Conservation (phyloP, 2,113 vertebrate genomes). For the Marcusenius ussheri region DNA sequence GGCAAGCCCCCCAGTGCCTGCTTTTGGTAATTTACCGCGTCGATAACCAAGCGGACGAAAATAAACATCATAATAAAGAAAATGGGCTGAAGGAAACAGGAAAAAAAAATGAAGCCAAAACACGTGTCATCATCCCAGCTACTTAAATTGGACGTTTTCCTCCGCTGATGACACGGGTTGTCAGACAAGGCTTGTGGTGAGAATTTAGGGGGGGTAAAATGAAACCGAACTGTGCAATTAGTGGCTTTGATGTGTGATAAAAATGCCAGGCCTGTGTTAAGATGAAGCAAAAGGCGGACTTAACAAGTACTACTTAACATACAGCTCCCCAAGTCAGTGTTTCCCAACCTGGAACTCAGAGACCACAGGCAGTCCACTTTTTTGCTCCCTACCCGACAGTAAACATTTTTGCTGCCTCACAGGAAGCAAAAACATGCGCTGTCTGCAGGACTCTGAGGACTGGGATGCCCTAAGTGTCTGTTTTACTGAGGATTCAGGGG, state of each 20-base stretch:
- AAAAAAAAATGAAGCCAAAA: background rate
- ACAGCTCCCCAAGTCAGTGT: background rate
- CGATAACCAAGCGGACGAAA: background rate
- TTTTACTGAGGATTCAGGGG: background rate
- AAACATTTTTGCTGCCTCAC: background rate
- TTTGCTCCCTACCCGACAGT: background rate
- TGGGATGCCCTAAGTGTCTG: background rate
- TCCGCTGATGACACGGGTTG: background rate
- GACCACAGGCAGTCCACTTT: background rate
- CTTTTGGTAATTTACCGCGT: constrained; percentile 1
- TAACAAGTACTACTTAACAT: background rate
- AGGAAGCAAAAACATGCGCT: background rate
- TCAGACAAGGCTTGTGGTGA: background rate
- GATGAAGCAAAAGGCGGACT: background rate
- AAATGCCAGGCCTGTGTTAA: constrained; percentile 21
- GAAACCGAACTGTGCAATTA: constrained; percentile 30
- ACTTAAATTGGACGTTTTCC: constrained; percentile 21
- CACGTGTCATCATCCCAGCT: constrained; percentile 16
- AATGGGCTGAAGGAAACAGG: background rate
- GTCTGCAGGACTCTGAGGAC: background rate
- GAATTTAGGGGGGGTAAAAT: background rate
- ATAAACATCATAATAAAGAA: background rate
- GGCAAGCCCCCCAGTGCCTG: background rate
- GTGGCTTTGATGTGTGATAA: constrained; percentile 11
- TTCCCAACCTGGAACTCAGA: background rate